These are phyloP conservation scores for Volucella inflata DNA, from an alignment of 2,888 invertebrate species.

Conservation along the genomic window DNA sequence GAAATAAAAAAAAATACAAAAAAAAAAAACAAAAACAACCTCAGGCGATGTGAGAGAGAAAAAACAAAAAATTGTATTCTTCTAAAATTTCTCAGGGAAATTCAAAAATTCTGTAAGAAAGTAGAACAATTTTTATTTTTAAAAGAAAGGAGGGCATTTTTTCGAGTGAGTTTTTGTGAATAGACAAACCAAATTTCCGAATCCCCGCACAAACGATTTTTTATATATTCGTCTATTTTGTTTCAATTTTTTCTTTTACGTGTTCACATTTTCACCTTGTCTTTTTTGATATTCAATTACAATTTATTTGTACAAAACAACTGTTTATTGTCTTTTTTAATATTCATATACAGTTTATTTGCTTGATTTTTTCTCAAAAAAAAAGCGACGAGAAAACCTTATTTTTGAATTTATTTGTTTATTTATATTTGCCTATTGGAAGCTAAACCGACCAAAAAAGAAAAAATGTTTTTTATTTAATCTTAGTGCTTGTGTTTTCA, in stretches of 20 bases:
- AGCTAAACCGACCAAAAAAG: constrained; percentile 1
- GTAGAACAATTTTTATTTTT: constrained; percentile 51
- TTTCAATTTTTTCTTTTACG: neutral
- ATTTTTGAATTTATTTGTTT: constrained; percentile 10
- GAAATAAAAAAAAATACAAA: neutral
- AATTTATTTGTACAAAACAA: constrained; percentile 7
- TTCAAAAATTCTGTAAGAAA: constrained; percentile 58
- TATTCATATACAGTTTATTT: constrained; percentile 35
- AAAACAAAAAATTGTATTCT: constrained; percentile 35
- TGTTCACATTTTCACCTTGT: neutral
- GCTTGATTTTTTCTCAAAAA: constrained; percentile 41
- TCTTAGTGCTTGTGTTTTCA: constrained; percentile 42
- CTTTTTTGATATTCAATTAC: constrained; percentile 15
- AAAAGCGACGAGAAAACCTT: neutral
- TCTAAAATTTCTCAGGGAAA: constrained; percentile 62
- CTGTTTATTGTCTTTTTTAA: constrained; percentile 4
- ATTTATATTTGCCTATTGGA: constrained; percentile 11
- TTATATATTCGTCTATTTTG: neutral
- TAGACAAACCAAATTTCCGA: constrained; percentile 13
- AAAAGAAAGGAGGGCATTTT: constrained; percentile 53
- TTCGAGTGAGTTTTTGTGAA: constrained; percentile 68
- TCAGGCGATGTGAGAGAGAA: neutral
- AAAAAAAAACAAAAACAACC: constrained; percentile 17
- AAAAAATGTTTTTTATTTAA: constrained; percentile 16
- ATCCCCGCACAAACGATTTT: constrained; percentile 36